Evolutionary conservation across 2,113 vertebrate genomes (phyloP), one percentile per base, ranked within the genome.

Genomic region (Campylorhamphus procurvoides): DNA sequence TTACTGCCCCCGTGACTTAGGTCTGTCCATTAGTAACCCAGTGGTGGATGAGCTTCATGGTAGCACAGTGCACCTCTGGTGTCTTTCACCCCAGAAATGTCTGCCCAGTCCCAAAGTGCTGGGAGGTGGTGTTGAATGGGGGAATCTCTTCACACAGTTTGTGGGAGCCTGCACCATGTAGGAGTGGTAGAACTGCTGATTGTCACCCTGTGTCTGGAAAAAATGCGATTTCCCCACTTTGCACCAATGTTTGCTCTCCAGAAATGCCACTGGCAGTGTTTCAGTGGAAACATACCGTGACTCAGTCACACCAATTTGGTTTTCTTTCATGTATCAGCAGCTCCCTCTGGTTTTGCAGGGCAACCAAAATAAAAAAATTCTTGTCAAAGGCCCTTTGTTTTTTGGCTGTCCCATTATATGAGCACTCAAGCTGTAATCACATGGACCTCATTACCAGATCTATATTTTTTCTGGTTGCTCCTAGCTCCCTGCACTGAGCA

Each of bases 151-250:
- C 62, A 49, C n/a, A n/a, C 8, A 59, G 50, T 62, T 67, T 33
- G 17, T 60, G 46, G 9, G 9, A 75, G 16, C 25, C 46, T 55
- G 18, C 3, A 31, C 29, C 6, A 50, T 0, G 0, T 4, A 31
- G 46, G 28, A 55, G 37, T 18, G 16, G 55, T 59, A 7, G 55
- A 69, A 52, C 25, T 56, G 63, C 17, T 37, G 37, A 37, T 18
- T 14, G 47, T 50, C 9, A 13, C 4, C 23, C 28, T 8, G 3
- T 37, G 22, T 35, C 33, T 67, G 25, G 22, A 46, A 56, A 76
- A 8, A 25, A 18, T 31, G 22, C 14, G 10, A 42, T 39, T 78
- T 63, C 17, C 44, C 33, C 18, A 40, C 47, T 52, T 40, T 37
- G 22, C 19, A 47, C 9, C 31, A 22, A 4, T 16, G 11, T 7